These are phyloP conservation scores for Bombus ignitus DNA, from an alignment of 1,140 invertebrate species.

Conservation along the genomic window DNA sequence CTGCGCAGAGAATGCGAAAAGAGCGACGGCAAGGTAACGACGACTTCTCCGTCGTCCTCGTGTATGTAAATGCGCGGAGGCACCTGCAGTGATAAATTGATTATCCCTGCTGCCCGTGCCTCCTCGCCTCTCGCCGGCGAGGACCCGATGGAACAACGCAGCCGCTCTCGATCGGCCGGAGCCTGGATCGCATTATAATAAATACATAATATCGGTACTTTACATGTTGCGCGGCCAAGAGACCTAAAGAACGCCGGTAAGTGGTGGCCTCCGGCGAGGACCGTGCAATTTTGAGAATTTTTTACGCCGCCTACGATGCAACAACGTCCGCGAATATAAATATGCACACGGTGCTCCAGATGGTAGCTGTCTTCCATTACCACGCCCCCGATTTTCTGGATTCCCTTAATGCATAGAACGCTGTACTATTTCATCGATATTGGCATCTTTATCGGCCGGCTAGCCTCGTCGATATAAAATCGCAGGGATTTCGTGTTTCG, in stretches of 20 bases:
- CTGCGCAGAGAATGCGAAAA: conserved; percentile 59
- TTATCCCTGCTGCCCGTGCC: conserved; percentile 56
- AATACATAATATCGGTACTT: conserved; percentile 79
- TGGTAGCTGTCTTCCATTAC: conserved; percentile 46
- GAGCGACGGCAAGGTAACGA: conserved; percentile 68
- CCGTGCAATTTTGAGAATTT: conserved; percentile 61
- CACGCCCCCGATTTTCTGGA: conserved; percentile 41
- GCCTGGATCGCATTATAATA: conserved; percentile 72
- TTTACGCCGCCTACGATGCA: conserved; percentile 54
- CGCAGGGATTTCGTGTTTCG: not conserved
- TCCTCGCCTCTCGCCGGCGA: conserved; percentile 27
- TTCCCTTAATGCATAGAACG: conserved; percentile 32
- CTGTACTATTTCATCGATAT: conserved; percentile 29
- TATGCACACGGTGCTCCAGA: conserved; percentile 27
- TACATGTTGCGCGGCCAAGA: conserved; percentile 66
- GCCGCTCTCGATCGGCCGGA: conserved; percentile 47
- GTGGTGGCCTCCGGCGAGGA: conserved; percentile 52
- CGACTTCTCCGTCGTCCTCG: conserved; percentile 72
- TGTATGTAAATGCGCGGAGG: conserved; percentile 79
- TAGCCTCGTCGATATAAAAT: conserved; percentile 4
- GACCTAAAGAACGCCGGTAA: conserved; percentile 58
- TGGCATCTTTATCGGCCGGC: conserved; percentile 17
- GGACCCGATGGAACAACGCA: conserved; percentile 41
- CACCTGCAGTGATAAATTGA: conserved; percentile 80
- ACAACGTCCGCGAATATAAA: conserved; percentile 33